phyloP scores from a whole-genome alignment of 2,888 invertebrate species.

The Timandra comae region DNA sequence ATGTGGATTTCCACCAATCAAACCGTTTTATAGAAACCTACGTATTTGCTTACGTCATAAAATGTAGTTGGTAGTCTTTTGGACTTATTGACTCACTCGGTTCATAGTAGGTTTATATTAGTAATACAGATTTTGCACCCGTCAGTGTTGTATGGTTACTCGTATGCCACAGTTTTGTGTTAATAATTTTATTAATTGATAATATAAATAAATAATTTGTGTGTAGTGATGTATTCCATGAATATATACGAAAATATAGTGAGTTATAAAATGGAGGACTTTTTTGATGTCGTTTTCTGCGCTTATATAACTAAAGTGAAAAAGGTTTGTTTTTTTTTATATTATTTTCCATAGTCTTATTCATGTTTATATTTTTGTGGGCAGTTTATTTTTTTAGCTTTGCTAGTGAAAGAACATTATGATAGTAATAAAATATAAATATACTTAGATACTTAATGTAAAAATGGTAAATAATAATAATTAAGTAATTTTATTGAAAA shows the following conservation, averaged over 20 bases:
- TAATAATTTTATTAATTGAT: conserved; percentile 11
- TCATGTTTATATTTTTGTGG: no score
- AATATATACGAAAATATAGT: conserved; percentile 28
- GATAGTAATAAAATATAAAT: no score
- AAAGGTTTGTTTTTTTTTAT: conserved; percentile 39
- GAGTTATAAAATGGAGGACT: conserved; percentile 56
- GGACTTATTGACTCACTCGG: conserved; percentile 21
- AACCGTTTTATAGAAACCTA: conserved; percentile 7
- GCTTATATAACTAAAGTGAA: conserved; percentile 46
- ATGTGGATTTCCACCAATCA: conserved; percentile 18
- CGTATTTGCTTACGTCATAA: conserved; percentile 25
- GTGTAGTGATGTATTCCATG: conserved; percentile 48
- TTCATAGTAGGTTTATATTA: conserved; percentile 24
- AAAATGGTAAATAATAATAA: no score
- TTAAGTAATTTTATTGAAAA: no score
- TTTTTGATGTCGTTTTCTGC: conserved; percentile 65
- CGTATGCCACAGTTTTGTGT: conserved; percentile 5
- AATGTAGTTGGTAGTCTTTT: conserved; percentile 13
- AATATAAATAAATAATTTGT: no score
- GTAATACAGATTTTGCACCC: conserved; percentile 11
- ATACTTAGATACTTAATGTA: no score
- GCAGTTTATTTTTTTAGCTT: no score
- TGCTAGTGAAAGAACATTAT: no score
- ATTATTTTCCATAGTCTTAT: no score
- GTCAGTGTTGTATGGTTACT: conserved; percentile 13